Base-by-base conservation (phyloP, 2,888 invertebrate species). In the Salpingus planirostris region DNA sequence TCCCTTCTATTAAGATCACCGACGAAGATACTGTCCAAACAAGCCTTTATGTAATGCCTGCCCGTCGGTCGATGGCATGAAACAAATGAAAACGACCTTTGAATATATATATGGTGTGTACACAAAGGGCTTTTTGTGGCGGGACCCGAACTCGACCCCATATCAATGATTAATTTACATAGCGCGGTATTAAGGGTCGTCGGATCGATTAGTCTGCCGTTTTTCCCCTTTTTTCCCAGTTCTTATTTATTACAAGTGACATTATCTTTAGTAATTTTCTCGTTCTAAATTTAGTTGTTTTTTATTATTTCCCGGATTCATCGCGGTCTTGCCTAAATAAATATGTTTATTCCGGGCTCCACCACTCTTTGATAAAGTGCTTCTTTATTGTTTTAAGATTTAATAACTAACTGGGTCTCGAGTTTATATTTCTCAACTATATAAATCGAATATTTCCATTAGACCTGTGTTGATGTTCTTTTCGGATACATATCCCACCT, bases 401-500 rank as follows among this genome's bases (percentile, higher is more conserved):
- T 42, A 40, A 40, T 42, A 42, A 40, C 34, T 42, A 21, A 36
- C 33, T 24, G 27, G 33, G 34, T 39, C 21, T 31, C 24, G 27
- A 38, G 43, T 45, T 46, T 47, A 44, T 37, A 43, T 44, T 47
- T 44, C 44, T 29, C 39, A 43, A 46, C 38, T 42, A n/a, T n/a
- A n/a, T n/a, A 44, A 48, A 53, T 53, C 47, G 50, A 52, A 50
- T 51, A 51, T 54, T 55, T 52, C 52, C 51, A 55, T 52, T 51
- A 50, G 42, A 45, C 43, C 40, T 44, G 46, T 48, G 49, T 49
- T 54, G 54, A 52, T 51, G 51, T 47, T 46, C 46, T 47, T 40
- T 40, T 39, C 42, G 41, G 34, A 39, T 43, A 48, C n/a, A n/a
- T n/a, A n/a, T n/a, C n/a, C n/a, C n/a, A n/a, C n/a, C n/a, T n/a